phyloP scores from a whole-genome alignment of 2,888 invertebrate genomes.

The Parnassius apollo region DNA sequence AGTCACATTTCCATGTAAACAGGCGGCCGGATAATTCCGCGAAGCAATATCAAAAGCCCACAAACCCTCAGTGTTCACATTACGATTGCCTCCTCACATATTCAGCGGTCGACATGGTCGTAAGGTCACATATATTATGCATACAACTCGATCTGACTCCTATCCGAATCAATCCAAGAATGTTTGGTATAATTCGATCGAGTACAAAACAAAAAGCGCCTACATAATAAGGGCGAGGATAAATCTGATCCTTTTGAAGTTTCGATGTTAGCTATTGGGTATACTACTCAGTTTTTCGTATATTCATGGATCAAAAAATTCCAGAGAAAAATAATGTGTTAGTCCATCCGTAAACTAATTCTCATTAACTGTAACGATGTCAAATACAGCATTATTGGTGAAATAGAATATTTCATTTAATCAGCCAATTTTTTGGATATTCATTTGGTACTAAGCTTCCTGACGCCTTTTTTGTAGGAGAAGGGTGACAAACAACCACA shows the following conservation, averaged over 20 bases:
- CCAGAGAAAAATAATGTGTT: not conserved
- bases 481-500: no score
- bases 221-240: constrained; percentile 46
- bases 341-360: not conserved
- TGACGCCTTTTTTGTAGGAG: no score
- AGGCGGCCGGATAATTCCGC: constrained; percentile 46
- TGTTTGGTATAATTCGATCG: constrained; percentile 50
- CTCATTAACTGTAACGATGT: not conserved
- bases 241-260: constrained; percentile 32
- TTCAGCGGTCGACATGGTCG: constrained; percentile 46
- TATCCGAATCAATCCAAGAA: constrained; percentile 64
- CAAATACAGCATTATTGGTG: no score
- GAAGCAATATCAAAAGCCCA: constrained; percentile 42
- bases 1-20: constrained; percentile 52
- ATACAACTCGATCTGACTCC: constrained; percentile 54
- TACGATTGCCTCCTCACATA: constrained; percentile 41
- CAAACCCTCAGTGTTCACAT: constrained; percentile 30
- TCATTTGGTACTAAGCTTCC: no score
- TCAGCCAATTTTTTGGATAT: no score
- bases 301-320: no score
- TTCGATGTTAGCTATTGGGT: constrained; percentile 4
- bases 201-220: constrained; percentile 48
- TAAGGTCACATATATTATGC: constrained; percentile 69
- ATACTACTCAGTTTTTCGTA: no score
- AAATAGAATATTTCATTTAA: no score